A percentile compares a stretch with the other conserved stretches of the same genome.
Conservation (phyloP, 1,140 invertebrate genomes). For the Matsumurasca onukii region DNA sequence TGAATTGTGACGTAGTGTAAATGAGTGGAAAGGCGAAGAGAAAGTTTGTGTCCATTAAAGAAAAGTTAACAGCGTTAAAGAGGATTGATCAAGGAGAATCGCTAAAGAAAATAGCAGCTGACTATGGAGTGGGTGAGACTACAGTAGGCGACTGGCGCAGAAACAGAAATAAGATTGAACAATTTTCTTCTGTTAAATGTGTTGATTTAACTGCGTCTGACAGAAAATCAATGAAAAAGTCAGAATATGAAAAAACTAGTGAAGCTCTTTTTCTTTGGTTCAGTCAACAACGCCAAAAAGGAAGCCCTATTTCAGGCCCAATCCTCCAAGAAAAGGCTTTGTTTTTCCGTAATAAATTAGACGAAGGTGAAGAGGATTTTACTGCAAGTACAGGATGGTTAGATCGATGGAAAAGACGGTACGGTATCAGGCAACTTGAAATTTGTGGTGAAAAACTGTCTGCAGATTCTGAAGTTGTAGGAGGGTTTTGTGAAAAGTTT, state of each 20-base stretch:
- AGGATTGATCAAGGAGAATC: not conserved
- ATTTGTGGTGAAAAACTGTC: conserved; percentile 11
- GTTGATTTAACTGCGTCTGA: not conserved
- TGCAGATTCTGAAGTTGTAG: not conserved
- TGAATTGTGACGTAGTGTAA: not conserved
- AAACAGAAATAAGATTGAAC: not conserved
- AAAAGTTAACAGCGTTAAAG: not conserved
- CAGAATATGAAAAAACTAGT: conserved; percentile 3
- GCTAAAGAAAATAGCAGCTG: not conserved
- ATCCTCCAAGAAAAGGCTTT: conserved; percentile 12
- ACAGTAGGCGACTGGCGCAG: not conserved
- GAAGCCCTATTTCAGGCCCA: conserved; percentile 5
- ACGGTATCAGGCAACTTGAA: not conserved
- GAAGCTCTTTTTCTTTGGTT: conserved; percentile 15
- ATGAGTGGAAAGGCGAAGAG: not conserved
- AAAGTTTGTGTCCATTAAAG: not conserved
- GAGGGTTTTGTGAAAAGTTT: not conserved
- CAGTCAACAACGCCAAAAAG: conserved; percentile 1
- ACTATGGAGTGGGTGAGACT: not conserved
- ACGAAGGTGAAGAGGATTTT: not conserved
- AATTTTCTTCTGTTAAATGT: not conserved
- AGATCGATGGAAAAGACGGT: too few species aligned
- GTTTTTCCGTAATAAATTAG: not conserved
- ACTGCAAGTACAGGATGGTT: too few species aligned
- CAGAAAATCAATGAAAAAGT: not conserved